These are phyloP conservation scores for Oophaga sylvatica DNA, from an alignment of 2,797 vertebrate genomes.

Conservation along the genomic window DNA sequence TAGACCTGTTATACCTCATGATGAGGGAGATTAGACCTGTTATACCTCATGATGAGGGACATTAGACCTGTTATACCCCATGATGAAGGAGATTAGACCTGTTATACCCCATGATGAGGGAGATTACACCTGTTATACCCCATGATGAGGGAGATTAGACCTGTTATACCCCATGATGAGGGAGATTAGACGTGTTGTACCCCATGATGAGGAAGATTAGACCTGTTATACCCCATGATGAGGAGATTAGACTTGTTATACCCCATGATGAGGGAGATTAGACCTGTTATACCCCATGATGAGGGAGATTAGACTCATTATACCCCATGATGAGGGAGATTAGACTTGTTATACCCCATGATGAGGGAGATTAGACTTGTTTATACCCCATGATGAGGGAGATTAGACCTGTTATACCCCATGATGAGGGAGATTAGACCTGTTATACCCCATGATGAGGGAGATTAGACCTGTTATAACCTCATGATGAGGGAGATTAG, in stretches of 20 bases:
- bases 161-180: neutral
- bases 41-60: too few relatives aligned
- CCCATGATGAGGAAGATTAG: too few relatives aligned
- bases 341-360: neutral
- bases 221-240: too few relatives aligned
- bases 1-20: too few relatives aligned
- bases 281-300: too few relatives aligned
- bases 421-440: neutral
- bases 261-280: too few relatives aligned
- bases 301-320: too few relatives aligned
- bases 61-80: too few relatives aligned
- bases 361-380: neutral
- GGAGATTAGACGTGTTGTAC: neutral
- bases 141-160: neutral
- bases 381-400: too few relatives aligned
- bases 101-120: too few relatives aligned
- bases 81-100: too few relatives aligned
- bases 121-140: neutral
- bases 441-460: neutral
- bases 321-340: neutral
- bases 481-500: neutral
- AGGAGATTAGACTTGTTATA: too few relatives aligned
- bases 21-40: neutral
- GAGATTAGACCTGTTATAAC: neutral
- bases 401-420: neutral